Percentiles rank a stretch among this genome's conserved stretches.
These are phyloP conservation scores for Columba livia DNA, from an alignment of 2,113 vertebrate genomes.

Conservation along the genomic window DNA sequence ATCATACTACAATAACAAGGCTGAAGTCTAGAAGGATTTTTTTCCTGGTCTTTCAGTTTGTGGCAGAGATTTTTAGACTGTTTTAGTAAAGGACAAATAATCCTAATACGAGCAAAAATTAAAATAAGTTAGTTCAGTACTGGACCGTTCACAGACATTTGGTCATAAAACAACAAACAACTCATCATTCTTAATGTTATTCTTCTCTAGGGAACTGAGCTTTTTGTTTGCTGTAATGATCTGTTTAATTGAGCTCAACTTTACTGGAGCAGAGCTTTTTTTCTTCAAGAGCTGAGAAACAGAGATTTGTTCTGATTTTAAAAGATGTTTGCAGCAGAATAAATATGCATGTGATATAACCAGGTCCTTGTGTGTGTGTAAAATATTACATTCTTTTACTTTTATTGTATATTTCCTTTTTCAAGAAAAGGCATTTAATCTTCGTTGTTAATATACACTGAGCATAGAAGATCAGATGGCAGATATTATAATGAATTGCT, in stretches of 20 bases:
- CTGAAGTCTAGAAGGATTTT: neutral
- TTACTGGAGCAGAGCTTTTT: neutral
- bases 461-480: neutral
- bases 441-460: neutral
- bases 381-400: neutral
- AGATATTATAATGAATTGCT: conserved; percentile 16
- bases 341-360: neutral
- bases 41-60: neutral
- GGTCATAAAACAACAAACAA: conserved; percentile 31
- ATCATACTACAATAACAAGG: neutral
- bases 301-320: neutral
- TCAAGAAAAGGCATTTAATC: neutral
- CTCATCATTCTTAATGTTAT: neutral
- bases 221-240: conserved; percentile 54
- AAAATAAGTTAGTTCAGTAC: neutral
- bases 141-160: neutral
- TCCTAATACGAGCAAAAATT: neutral
- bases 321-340: neutral
- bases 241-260: conserved; percentile 27
- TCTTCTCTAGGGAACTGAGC: conserved; percentile 12
- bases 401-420: neutral
- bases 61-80: neutral
- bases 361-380: neutral
- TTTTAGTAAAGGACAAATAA: conserved; percentile 9
- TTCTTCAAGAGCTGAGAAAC: neutral